Base-by-base conservation (phyloP, 2,113 vertebrate genomes). In the Pleuronectes platessa region DNA sequence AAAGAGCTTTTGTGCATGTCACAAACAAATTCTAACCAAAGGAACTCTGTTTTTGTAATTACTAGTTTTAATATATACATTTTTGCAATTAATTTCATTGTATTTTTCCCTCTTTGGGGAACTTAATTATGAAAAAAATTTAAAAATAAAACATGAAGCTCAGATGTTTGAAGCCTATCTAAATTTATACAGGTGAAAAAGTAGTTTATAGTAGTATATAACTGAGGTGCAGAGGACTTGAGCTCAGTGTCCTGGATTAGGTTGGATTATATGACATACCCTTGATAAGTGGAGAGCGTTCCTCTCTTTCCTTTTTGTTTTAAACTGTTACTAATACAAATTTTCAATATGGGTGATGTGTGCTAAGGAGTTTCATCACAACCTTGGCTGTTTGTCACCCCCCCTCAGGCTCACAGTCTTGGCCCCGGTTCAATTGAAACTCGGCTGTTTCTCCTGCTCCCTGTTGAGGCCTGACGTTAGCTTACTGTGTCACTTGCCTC, bases 351-450 rank as follows among this genome's bases (percentile, higher is more conserved):
- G 58, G 14, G 31, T 65, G 27, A 69, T 49, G 5, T 17, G 0
- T 61, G 17, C 67, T 40, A 14, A 45, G 45, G 15, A 61, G 20
- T 45, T 27, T 71, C 64, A 24, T 62, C 63, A 12, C 49, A 23
- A 2, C 58, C 58, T 9, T 68, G 13, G 12, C 54, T 62, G 68
- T 31, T 56, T 58, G 24, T 82, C 70, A 70, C 21, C 42, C 35
- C 73, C 77, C 82, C 69, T 61, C 59, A 53, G 88, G 89, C 71
- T 68, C 35, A 74, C 55, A 21, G 37, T 63, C 61, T 83, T 94
- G 93, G 93, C 93, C 59, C 51, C 40, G 0, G 61, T 89, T 94
- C 93, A 94, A 94, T 78, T 91, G 92, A 94, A 94, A 94, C 93
- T 92, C 71, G 51, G 60, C 51, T 71, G 83, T 74, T 81, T 80